Evolutionary conservation across 2,888 invertebrate species (phyloP), one percentile per base, ranked within the genome.

Genomic region (Sycophila texana): DNA sequence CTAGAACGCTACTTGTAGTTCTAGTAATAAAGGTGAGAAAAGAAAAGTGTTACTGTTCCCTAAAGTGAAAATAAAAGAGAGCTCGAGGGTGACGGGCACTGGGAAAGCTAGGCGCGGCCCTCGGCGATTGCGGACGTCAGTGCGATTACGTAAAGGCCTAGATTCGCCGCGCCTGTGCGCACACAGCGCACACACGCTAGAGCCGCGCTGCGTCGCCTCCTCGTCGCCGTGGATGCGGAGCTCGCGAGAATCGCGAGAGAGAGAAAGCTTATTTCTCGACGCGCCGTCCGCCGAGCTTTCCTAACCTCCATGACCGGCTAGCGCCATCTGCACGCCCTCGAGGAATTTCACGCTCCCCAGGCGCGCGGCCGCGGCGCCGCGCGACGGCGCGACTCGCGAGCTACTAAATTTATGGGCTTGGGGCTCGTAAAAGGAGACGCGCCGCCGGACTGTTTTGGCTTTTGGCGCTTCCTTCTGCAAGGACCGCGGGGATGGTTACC

Each of bases 101-200:
- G 0, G 1, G 1, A 16, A 22, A 2, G 22, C 53, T n/a, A 18
- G 39, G 49, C 30, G 39, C 71, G 58, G 16, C n/a, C 74, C 49
- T 66, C 66, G n/a, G 51, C 49, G 65, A 49, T 58, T 22, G 60
- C 39, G n/a, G 39, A 20, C 57, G 65, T 77, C 58, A 77, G 58
- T 77, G 61, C 47, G n/a, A 47, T 77, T 77, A 73, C 72, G 60
- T 77, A 77, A 39, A 77, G 22, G n/a, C 14, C 58, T 60, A 58
- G 7, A 66, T 14, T n/a, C 18, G 18, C 12, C 10, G 20, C 3
- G 47, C 22, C 14, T 22, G 16, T 16, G 20, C 39, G n/a, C n/a
- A n/a, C n/a, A n/a, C 5, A 4, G 0, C 14, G 57, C 76, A 49
- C 70, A 3, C 55, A 55, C 76, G 63, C 68, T 14, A n/a, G n/a